Conservation (phyloP, 2,888 invertebrate genomes). For the Campoplex capitator region DNA sequence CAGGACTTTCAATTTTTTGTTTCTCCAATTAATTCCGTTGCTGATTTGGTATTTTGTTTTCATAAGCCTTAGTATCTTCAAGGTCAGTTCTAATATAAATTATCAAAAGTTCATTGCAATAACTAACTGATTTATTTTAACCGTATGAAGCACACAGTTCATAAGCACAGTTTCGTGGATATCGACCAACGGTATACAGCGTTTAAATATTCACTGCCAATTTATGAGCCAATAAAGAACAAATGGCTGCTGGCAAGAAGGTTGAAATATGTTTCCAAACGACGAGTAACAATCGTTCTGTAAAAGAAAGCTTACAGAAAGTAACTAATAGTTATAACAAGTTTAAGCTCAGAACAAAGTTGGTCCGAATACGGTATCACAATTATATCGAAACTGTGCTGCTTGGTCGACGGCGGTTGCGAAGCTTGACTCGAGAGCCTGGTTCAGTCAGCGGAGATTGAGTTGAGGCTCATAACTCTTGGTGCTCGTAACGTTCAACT, state of each 20-base stretch:
- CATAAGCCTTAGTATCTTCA: not conserved
- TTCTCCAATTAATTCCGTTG: not conserved
- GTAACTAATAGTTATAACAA: slow-evolving; percentile 1
- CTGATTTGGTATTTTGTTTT: not conserved
- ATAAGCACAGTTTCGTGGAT: not conserved
- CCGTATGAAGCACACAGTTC: not conserved
- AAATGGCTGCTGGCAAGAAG: not conserved
- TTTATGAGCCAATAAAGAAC: not conserved
- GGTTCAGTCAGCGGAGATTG: slow-evolving; percentile 75
- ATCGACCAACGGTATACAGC: not conserved
- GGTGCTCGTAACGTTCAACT: slow-evolving; percentile 80
- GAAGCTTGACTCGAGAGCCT: not conserved
- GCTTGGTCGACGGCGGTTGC: not conserved
- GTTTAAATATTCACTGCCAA: not conserved
- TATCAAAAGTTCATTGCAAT: not conserved
- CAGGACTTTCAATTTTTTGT: not conserved
- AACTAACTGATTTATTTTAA: not conserved
- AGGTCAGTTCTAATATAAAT: not conserved
- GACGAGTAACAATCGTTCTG: not conserved
- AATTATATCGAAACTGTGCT: slow-evolving; percentile 74
- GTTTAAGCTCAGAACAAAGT: slow-evolving; percentile 48
- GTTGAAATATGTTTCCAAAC: not conserved
- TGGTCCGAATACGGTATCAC: slow-evolving; percentile 74
- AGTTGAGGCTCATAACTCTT: slow-evolving; percentile 80
- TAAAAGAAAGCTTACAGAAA: not conserved